phyloP scores from a whole-genome alignment of 2,888 invertebrate genomes.

The Caenorhabditis doughertyi region DNA sequence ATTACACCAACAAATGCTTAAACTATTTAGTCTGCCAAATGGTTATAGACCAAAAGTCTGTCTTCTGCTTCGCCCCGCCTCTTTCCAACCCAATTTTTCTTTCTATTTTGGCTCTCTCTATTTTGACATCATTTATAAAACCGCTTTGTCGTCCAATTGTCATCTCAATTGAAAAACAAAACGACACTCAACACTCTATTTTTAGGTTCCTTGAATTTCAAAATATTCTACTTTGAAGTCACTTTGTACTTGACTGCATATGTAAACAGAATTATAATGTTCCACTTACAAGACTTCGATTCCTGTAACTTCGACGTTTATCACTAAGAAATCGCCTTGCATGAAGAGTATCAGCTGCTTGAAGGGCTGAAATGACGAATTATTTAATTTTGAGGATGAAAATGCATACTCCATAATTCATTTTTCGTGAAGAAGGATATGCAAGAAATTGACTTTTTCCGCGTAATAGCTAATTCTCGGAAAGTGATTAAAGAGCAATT shows the following conservation, averaged over 20 bases:
- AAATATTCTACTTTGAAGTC: slow-evolving; percentile 4
- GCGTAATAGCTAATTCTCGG: not conserved
- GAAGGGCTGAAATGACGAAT: slow-evolving; percentile 54
- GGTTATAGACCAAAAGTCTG: slow-evolving; percentile 13
- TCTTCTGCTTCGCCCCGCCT: not conserved
- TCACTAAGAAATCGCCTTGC: slow-evolving; percentile 66
- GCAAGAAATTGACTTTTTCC: not conserved
- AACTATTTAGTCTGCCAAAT: slow-evolving; percentile 6
- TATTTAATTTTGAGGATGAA: slow-evolving; percentile 1
- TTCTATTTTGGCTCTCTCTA: not conserved
- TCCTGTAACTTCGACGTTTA: slow-evolving; percentile 68
- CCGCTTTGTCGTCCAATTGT: slow-evolving; percentile 30
- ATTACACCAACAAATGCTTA: not conserved
- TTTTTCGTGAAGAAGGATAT: not conserved
- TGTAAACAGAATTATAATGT: not conserved
- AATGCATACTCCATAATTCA: not conserved
- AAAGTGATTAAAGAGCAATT: slow-evolving; percentile 21
- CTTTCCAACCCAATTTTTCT: not conserved
- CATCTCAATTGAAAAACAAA: slow-evolving; percentile 17
- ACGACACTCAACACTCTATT: slow-evolving; percentile 11
- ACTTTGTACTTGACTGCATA: not conserved
- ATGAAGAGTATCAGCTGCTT: slow-evolving; percentile 65
- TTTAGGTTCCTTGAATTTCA: slow-evolving; percentile 14
- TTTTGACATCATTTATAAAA: slow-evolving; percentile 32
- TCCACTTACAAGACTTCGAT: slow-evolving; percentile 69